Percentiles rank a stretch among this genome's conserved stretches.
These are phyloP conservation scores for Hyposoter dolosus DNA, from an alignment of 2,888 invertebrate genomes.

Conservation along the genomic window DNA sequence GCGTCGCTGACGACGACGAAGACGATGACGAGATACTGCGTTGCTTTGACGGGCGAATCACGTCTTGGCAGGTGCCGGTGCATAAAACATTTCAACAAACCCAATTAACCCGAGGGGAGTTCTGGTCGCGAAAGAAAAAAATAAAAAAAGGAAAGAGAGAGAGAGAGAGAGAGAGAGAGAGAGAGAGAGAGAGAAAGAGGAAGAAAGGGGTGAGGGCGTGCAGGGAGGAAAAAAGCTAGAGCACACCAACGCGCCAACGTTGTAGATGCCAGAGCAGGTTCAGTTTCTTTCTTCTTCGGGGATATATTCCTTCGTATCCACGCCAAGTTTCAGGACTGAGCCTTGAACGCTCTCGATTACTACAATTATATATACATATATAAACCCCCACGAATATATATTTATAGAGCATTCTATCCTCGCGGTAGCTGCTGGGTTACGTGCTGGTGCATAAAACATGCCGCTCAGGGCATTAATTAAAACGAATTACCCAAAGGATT, in stretches of 20 bases:
- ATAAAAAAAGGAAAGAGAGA: slow-evolving; percentile 11
- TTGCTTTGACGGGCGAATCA: slow-evolving; percentile 66
- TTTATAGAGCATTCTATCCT: slow-evolving; percentile 17
- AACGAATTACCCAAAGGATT: slow-evolving; percentile 73
- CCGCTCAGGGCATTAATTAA: slow-evolving; percentile 72
- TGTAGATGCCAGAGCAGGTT: slow-evolving; percentile 18
- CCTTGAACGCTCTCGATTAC: slow-evolving; percentile 62
- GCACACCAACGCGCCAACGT: slow-evolving; percentile 21
- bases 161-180: too few species aligned
- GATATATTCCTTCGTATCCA: slow-evolving; percentile 50
- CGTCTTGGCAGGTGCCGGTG: slow-evolving; percentile 67
- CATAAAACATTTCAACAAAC: slow-evolving; percentile 69
- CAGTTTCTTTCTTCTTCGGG: slow-evolving; percentile 37
- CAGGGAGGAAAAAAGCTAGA: slow-evolving; percentile 26
- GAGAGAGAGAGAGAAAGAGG: too few species aligned
- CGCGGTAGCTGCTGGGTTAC: slow-evolving; percentile 62
- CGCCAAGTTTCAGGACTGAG: slow-evolving; percentile 53
- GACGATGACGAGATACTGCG: slow-evolving; percentile 37
- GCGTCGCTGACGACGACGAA: neutral
- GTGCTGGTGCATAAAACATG: slow-evolving; percentile 73
- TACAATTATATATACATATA: slow-evolving; percentile 5
- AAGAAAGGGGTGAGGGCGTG: neutral
- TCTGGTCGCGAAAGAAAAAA: neutral
- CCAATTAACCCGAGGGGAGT: slow-evolving; percentile 63
- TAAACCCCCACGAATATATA: neutral